Evolutionary conservation across 2,888 invertebrate genomes (phyloP).

Genomic region (Dryocosmus kuriphilus): DNA sequence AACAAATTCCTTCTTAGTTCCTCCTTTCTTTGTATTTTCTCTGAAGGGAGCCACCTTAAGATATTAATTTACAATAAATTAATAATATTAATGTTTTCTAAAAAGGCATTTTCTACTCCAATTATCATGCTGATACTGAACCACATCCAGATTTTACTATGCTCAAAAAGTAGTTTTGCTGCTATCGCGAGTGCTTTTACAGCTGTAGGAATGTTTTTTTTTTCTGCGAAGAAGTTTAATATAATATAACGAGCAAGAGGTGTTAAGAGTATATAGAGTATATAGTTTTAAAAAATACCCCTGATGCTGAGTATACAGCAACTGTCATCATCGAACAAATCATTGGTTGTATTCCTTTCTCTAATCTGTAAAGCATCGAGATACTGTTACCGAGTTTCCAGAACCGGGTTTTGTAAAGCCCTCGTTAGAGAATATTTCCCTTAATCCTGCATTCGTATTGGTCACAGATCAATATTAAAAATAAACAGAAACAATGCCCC

Average conservation of each 20-base stretch:
- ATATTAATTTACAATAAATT: no score
- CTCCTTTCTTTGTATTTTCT: no score
- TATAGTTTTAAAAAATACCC: no score
- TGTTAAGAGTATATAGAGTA: background rate
- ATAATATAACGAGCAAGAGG: background rate
- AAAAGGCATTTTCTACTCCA: no score
- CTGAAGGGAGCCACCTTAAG: no score
- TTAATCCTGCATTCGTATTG: background rate
- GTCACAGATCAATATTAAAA: background rate
- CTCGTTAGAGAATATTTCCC: constrained; percentile 17
- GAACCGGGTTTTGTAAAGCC: background rate
- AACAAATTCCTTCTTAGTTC: no score
- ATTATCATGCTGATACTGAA: no score
- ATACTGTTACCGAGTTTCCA: background rate
- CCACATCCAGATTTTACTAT: background rate
- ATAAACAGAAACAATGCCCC: background rate
- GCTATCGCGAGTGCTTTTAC: background rate
- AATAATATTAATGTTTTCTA: no score
- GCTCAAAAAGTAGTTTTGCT: background rate
- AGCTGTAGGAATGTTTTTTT: background rate
- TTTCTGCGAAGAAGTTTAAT: background rate
- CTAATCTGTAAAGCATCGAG: background rate
- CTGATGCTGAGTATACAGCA: constrained; percentile 1
- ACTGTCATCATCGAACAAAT: background rate
- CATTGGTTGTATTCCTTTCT: background rate